These are phyloP conservation scores for Lasioglossum malachurum DNA, from an alignment of 2,888 invertebrate species.

Conservation along the genomic window DNA sequence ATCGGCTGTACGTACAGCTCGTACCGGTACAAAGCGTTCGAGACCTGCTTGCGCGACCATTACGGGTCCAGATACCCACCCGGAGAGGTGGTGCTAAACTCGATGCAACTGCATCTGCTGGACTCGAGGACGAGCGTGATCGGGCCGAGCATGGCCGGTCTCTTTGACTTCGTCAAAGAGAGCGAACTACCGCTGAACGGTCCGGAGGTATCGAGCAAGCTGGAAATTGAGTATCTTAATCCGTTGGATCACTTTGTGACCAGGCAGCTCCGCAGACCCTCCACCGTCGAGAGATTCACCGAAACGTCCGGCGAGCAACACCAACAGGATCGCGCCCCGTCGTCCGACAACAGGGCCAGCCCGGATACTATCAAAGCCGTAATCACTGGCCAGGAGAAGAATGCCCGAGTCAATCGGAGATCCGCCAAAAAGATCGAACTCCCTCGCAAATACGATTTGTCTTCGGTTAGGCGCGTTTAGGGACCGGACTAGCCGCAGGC, in stretches of 20 bases:
- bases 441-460: constrained; percentile 41
- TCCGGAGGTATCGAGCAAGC: constrained; percentile 49
- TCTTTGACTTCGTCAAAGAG: constrained; percentile 71
- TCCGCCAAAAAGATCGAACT: constrained; percentile 41
- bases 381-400: constrained; percentile 41
- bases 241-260: constrained; percentile 78
- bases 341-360: constrained; percentile 2
- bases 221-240: constrained; percentile 73
- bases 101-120: constrained; percentile 77
- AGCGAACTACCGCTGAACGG: constrained; percentile 49
- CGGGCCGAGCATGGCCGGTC: constrained; percentile 42
- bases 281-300: constrained; percentile 58
- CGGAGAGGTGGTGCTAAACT: constrained; percentile 80
- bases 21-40: constrained; percentile 76
- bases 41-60: constrained; percentile 71
- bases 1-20: constrained; percentile 74
- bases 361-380: constrained; percentile 35
- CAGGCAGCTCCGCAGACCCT: constrained; percentile 21
- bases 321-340: constrained; percentile 16
- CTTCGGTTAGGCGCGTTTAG: constrained; percentile 20
- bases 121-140: constrained; percentile 57
- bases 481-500: neutral
- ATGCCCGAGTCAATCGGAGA: constrained; percentile 49
- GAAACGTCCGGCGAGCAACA: constrained; percentile 33
- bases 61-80: constrained; percentile 78